Conservation (phyloP, 2,888 invertebrate genomes). For the Thecocarcelia acutangulata region DNA sequence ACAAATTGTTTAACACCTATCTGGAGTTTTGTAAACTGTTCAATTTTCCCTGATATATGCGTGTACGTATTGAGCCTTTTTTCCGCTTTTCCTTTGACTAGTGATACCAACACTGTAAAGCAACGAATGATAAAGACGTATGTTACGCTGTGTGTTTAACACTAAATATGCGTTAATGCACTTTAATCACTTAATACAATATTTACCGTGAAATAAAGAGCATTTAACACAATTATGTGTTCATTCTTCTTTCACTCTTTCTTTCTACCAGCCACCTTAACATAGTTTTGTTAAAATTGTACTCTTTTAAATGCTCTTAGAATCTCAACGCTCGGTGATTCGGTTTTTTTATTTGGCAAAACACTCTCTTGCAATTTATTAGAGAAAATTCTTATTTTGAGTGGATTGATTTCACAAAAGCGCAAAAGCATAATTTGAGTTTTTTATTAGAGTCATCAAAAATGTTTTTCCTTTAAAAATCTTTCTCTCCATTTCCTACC, state of each 20-base stretch:
- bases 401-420: background rate
- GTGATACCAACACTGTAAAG: no score
- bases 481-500: background rate
- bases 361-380: background rate
- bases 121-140: no score
- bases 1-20: no score
- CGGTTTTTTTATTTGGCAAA: background rate
- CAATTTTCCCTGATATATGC: no score
- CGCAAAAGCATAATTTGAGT: slow-evolving; percentile 18
- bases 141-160: slow-evolving; percentile 27
- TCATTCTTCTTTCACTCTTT: background rate
- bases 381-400: background rate
- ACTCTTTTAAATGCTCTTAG: no score
- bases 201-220: slow-evolving; percentile 51
- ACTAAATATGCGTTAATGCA: slow-evolving; percentile 66
- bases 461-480: background rate
- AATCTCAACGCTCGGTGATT: no score
- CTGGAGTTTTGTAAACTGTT: no score
- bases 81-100: no score
- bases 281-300: no score
- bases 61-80: no score
- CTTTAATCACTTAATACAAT: slow-evolving; percentile 44
- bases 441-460: background rate
- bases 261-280: background rate
- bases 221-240: slow-evolving; percentile 52